Conservation (phyloP, 2,888 invertebrate species). For the Clunio marinus region DNA sequence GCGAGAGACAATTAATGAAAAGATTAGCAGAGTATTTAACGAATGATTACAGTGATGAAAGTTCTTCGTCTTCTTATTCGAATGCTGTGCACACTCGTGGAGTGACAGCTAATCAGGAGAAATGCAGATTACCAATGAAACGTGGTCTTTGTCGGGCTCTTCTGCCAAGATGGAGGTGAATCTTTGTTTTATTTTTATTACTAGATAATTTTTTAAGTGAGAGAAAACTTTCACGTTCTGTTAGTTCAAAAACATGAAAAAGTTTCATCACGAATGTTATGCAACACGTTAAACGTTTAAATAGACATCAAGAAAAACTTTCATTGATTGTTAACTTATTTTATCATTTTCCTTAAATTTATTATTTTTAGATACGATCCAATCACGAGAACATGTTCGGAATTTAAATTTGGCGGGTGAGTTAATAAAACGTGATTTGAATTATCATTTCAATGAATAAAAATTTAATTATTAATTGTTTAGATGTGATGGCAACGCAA, state of each 20-base stretch:
- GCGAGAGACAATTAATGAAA: constrained; percentile 13
- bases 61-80: neutral
- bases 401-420: constrained; percentile 55
- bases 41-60: constrained; percentile 19
- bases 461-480: neutral
- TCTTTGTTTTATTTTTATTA: neutral
- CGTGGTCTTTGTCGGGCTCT: constrained; percentile 51
- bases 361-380: constrained; percentile 52
- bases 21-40: constrained; percentile 7
- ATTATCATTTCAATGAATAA: neutral
- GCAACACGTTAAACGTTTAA: neutral
- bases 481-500: constrained; percentile 55
- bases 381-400: constrained; percentile 51
- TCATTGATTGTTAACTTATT: neutral
- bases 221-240: neutral
- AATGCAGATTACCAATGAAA: constrained; percentile 42
- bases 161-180: constrained; percentile 48
- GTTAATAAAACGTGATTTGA: neutral
- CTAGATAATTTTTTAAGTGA: neutral
- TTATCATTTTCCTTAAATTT: neutral
- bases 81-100: constrained; percentile 8
- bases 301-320: neutral
- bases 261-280: neutral
- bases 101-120: constrained; percentile 20
- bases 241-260: too few species aligned